Conservation (phyloP, 1,140 invertebrate genomes). For the Dinothrombium tinctorium region DNA sequence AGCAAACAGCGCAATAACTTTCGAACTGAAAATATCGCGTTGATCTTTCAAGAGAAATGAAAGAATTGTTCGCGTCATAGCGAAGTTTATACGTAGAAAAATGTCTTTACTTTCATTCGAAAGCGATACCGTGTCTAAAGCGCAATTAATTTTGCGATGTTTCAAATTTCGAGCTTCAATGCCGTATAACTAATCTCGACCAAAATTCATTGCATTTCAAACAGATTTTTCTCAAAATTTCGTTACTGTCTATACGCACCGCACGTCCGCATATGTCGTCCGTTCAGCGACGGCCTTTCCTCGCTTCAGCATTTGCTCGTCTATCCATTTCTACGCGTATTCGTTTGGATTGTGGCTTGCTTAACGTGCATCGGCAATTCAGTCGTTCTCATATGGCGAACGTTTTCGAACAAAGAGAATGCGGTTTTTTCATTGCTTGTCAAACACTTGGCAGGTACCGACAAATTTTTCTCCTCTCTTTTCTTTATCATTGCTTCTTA, state of each 20-base stretch:
- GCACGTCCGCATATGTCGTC: slow-evolving; percentile 33
- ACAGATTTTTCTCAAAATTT: slow-evolving; percentile 44
- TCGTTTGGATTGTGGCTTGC: slow-evolving; percentile 43
- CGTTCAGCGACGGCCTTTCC: slow-evolving; percentile 33
- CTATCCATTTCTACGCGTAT: slow-evolving; percentile 32
- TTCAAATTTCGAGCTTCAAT: too few relatives aligned
- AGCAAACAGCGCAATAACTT: too few relatives aligned
- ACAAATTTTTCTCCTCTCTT: background rate
- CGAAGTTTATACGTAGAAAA: too few relatives aligned
- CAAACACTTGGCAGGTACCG: slow-evolving; percentile 34
- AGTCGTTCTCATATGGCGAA: slow-evolving; percentile 38
- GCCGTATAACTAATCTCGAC: too few relatives aligned
- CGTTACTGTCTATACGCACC: slow-evolving; percentile 39
- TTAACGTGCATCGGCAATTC: slow-evolving; percentile 38
- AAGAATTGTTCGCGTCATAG: too few relatives aligned
- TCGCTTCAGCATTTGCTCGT: slow-evolving; percentile 32
- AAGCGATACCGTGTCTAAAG: too few relatives aligned
- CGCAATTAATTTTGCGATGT: too few relatives aligned
- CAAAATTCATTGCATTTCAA: too few relatives aligned
- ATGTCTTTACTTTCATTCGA: too few relatives aligned
- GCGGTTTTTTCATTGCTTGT: slow-evolving; percentile 30
- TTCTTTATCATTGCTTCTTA: slow-evolving; percentile 1
- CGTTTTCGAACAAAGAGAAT: slow-evolving; percentile 26
- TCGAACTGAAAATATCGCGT: too few relatives aligned
- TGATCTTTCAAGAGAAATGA: too few relatives aligned